Base-by-base conservation (phyloP, 2,888 invertebrate genomes). In the Tanaodytes sp. region DNA sequence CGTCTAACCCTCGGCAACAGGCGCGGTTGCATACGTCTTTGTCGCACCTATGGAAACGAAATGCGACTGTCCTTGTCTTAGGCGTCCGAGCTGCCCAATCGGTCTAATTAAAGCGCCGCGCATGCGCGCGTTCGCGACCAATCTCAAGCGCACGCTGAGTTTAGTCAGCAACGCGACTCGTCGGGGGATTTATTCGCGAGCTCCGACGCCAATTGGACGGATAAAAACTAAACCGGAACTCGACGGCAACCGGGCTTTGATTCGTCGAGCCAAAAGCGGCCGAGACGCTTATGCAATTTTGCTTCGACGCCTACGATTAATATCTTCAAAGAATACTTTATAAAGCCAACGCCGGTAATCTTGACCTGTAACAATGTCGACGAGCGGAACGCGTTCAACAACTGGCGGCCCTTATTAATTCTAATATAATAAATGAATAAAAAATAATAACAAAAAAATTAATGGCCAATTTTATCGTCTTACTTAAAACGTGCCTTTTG, bases 91-190 rank as follows among this genome's bases (percentile, higher is more conserved):
- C n/a, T n/a, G n/a, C n/a, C n/a, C n/a, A n/a, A n/a, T n/a, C n/a
- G n/a, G n/a, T n/a, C n/a, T n/a, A n/a, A 36, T 69, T 69, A 59
- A 64, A 55, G 31, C 63, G 27, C 31, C 62, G 52, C 63, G 68
- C 58, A 58, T 55, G 54, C 62, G 52, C 54, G 40, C 52, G 46
- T 14, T 43, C 51, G 31, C 39, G 5, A 19, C 55, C 15, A 6
- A 43, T 40, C 45, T 43, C 55, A 43, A 31, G 43, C 51, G 31
- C 31, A 23, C 36, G 19, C 15, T 9, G 27, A n/a, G n/a, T n/a
- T n/a, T n/a, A n/a, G n/a, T n/a, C n/a, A n/a, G n/a, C n/a, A n/a
- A n/a, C n/a, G n/a, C n/a, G n/a, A n/a, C n/a, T n/a, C n/a, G n/a
- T n/a, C 40, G 19, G 19, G 20, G 33, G 11, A 58, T 40, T n/a